A percentile compares a stretch with the other conserved stretches of the same genome.
phyloP scores from a whole-genome alignment of 2,797 vertebrate genomes.

The Phataginus tetradactyla region DNA sequence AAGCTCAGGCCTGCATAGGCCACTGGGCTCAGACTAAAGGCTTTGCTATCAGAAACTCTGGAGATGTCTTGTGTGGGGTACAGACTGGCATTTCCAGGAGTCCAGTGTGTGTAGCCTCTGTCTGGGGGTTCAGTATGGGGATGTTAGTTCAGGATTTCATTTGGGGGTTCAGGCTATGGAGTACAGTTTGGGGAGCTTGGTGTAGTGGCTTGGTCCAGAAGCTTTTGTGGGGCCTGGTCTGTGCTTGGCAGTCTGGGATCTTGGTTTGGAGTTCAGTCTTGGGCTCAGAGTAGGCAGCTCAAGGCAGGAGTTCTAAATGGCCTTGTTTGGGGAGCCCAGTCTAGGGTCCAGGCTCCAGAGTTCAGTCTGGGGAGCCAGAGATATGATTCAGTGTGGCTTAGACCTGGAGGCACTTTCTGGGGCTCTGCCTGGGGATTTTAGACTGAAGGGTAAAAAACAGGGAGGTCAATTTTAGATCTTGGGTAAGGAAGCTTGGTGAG shows the following conservation, averaged over 20 bases:
- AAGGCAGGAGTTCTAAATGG: constrained; percentile 7
- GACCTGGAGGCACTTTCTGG: constrained; percentile 10
- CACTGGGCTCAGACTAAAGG: neutral
- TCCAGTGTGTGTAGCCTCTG: neutral
- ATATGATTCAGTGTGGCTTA: constrained; percentile 37
- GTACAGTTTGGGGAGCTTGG: neutral
- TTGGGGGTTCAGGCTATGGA: neutral
- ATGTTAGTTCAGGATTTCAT: constrained; percentile 23
- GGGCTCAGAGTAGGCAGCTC: neutral
- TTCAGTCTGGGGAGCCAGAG: constrained; percentile 41
- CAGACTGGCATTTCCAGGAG: constrained; percentile 3
- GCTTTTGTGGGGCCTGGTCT: neutral
- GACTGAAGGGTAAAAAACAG: constrained; percentile 20
- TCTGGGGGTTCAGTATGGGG: neutral
- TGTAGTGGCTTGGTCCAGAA: constrained; percentile 1
- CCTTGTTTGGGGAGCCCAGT: neutral
- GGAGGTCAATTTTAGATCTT: constrained; percentile 8
- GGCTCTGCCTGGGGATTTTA: constrained; percentile 24
- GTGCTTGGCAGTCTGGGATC: neutral
- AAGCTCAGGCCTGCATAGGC: neutral
- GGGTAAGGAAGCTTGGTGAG: neutral
- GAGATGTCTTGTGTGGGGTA: neutral
- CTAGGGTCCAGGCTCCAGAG: neutral
- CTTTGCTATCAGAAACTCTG: neutral
- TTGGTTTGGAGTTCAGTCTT: constrained; percentile 20